phyloP scores from a whole-genome alignment of 2,888 invertebrate genomes.

The Heliconius charithonia region DNA sequence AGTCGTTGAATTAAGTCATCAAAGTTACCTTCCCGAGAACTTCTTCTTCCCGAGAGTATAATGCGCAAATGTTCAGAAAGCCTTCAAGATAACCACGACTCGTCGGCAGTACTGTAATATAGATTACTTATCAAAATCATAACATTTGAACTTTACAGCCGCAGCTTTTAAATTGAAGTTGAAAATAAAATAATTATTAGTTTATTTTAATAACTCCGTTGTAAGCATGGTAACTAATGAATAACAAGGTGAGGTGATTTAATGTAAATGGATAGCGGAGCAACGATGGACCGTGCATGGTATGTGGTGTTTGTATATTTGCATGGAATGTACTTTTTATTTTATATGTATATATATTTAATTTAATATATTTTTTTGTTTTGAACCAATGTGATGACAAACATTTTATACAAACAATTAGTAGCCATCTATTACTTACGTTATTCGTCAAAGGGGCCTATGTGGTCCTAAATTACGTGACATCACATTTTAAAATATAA shows the following conservation, averaged over 20 bases:
- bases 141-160: background rate
- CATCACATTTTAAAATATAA: too few relatives aligned
- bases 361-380: background rate
- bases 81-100: background rate
- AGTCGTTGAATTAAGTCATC: background rate
- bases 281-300: conserved; percentile 57
- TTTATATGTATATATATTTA: background rate
- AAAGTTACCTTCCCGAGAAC: too few relatives aligned
- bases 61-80: background rate
- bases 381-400: background rate
- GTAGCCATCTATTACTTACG: too few relatives aligned
- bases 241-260: conserved; percentile 42
- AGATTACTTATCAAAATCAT: background rate
- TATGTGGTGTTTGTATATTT: conserved; percentile 53
- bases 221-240: conserved; percentile 40
- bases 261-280: conserved; percentile 39
- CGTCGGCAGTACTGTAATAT: background rate
- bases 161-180: background rate
- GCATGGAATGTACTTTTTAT: conserved; percentile 27
- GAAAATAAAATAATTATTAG: background rate
- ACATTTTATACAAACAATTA: background rate
- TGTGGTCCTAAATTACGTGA: too few relatives aligned
- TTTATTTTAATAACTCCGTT: conserved; percentile 4
- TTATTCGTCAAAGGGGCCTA: too few relatives aligned
- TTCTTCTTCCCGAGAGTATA: background rate